These are phyloP conservation scores for Parazoanthus atlanticus DNA, from an alignment of 92 coral and sea anemone species.

Conservation along the genomic window DNA sequence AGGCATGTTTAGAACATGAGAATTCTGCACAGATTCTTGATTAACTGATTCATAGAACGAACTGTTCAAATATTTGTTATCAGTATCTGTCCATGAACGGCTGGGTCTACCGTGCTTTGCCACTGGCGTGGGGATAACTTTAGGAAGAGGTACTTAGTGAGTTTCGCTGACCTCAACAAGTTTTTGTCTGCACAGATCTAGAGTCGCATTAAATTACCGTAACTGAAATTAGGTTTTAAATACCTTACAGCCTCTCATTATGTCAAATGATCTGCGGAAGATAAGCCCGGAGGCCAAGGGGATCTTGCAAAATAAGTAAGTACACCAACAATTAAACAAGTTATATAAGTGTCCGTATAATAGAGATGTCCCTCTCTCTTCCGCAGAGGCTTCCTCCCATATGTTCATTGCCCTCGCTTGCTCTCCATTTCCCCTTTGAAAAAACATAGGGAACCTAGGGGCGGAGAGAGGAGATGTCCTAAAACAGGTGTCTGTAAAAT, in stretches of 20 bases:
- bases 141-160: not conserved
- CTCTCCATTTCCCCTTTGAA: too few relatives aligned
- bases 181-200: too few relatives aligned
- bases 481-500: too few relatives aligned
- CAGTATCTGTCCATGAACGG: not conserved
- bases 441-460: too few relatives aligned
- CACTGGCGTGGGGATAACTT: too few relatives aligned
- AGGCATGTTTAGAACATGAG: not conserved
- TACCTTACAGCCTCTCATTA: slow-evolving; percentile 84
- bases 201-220: too few relatives aligned
- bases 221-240: not conserved
- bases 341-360: too few relatives aligned
- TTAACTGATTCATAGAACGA: not conserved
- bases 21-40: not conserved
- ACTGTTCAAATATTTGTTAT: not conserved
- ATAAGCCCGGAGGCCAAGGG: slow-evolving; percentile 78
- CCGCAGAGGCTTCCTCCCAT: too few relatives aligned
- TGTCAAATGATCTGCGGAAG: slow-evolving; percentile 92
- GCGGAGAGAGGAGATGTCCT: too few relatives aligned
- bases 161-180: not conserved
- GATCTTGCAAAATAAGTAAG: slow-evolving; percentile 86
- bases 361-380: too few relatives aligned
- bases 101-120: not conserved
- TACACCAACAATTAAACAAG: not conserved
- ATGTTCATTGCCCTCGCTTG: too few relatives aligned